Base-by-base conservation (phyloP, 1,140 invertebrate genomes). In the Arctopsyche grandis region DNA sequence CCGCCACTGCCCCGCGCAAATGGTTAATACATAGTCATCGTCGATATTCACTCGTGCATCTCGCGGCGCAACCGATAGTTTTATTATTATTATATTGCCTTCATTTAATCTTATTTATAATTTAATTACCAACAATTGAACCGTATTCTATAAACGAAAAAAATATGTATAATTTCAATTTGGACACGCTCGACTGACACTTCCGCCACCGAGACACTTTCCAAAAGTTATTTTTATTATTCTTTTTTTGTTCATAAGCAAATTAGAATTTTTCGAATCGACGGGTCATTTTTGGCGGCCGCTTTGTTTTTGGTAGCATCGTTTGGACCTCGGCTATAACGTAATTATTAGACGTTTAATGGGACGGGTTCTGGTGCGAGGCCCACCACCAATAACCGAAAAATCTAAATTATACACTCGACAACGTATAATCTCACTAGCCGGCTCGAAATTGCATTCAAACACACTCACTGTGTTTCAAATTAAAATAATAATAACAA, bases 61-160 rank as follows among this genome's bases (percentile, higher is more conserved):
- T 21, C 63, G 63, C 63, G n/a, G n/a, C n/a, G 58, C 21, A 63
- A 63, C 58, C 58, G 63, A 66, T 66, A 66, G 22, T 66, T 66
- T 66, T 66, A 66, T 66, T 66, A 38, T 38, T 38, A 38, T 38
- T 52, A 52, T 16, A 52, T 52, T 52, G 16, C 14, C 22, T 66
- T 66, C 63, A 66, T 66, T 66, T 66, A 66, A 66, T 66, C 21
- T 66, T 66, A 66, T 66, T 66, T 26, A 66, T 26, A 66, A 66
- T 66, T 66, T 66, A 66, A 66, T 66, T 66, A 66, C 63, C 63
- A 5, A 26, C 63, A 66, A 66, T 66, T 66, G 21, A 66, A 12
- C 63, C 63, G 24, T 12, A 52, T 52, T 52, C 7, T 38, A 38
- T 38, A 38, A 38, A 38, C 29, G 7, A 38, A 38, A 38, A 38